Evolutionary conservation across 1,140 invertebrate species (phyloP).

Genomic region (Temnothorax curvispinosus): DNA sequence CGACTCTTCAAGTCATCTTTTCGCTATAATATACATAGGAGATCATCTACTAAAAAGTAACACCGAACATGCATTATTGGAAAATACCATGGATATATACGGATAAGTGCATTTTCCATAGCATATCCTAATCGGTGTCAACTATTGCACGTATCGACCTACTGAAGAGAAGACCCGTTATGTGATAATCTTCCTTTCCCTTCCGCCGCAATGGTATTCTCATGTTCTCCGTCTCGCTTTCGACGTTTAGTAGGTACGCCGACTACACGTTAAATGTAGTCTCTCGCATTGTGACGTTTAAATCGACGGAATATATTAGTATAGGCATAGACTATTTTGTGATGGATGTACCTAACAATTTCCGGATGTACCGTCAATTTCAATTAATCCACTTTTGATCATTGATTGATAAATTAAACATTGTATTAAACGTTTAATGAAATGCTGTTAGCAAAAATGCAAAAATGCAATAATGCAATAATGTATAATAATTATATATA

Average conservation of each 20-base stretch:
- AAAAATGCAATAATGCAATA: neutral
- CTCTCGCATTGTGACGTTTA: neutral
- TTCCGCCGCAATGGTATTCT: constrained; percentile 34
- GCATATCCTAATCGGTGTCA: constrained; percentile 84
- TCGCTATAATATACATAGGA: neutral
- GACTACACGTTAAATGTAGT: neutral
- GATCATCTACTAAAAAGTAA: constrained; percentile 38
- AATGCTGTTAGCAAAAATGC: neutral
- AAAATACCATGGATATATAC: constrained; percentile 7
- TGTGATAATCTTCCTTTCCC: constrained; percentile 72
- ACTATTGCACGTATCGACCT: constrained; percentile 85
- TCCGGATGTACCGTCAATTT: neutral
- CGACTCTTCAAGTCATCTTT: neutral
- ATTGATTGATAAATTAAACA: neutral
- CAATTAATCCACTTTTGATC: neutral
- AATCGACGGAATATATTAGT: constrained; percentile 5
- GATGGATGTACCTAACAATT: neutral
- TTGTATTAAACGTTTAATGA: neutral
- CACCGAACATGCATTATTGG: neutral
- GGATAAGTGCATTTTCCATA: constrained; percentile 76
- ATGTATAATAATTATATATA: neutral
- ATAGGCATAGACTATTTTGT: neutral
- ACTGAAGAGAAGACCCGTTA: constrained; percentile 83
- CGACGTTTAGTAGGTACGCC: constrained; percentile 36
- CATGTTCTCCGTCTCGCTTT: constrained; percentile 61